These are phyloP conservation scores for Raphicerus campestris DNA, from an alignment of 2,113 vertebrate species.

Conservation along the genomic window DNA sequence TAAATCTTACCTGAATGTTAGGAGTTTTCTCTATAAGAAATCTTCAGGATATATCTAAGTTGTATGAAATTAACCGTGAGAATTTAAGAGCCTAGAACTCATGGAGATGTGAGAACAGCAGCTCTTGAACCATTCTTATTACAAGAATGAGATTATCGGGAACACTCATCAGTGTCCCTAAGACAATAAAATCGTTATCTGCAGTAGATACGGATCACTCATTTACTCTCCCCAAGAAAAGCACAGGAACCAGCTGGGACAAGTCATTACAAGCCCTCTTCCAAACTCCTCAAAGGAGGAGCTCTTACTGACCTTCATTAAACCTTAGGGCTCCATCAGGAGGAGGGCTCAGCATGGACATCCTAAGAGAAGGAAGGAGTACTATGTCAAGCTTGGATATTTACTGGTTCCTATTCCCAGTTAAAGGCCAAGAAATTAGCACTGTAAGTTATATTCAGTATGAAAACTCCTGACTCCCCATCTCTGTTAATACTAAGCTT, in stretches of 20 bases:
- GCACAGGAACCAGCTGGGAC: background rate
- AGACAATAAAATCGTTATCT: background rate
- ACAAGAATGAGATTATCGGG: background rate
- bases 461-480: background rate
- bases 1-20: background rate
- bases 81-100: background rate
- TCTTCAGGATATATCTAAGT: background rate
- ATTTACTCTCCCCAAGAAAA: background rate
- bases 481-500: background rate
- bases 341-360: background rate
- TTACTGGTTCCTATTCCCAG: background rate
- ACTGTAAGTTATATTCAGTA: background rate
- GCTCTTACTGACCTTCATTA: background rate
- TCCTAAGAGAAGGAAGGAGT: background rate
- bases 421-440: background rate
- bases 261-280: background rate
- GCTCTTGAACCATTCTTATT: background rate
- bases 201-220: background rate
- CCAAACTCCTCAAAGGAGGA: background rate
- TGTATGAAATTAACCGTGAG: background rate
- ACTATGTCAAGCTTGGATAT: background rate
- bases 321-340: background rate
- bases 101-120: background rate
- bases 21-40: background rate
- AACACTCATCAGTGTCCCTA: background rate